Conservation (phyloP, 2,113 vertebrate species). For the Rhabdomys dilectus region DNA sequence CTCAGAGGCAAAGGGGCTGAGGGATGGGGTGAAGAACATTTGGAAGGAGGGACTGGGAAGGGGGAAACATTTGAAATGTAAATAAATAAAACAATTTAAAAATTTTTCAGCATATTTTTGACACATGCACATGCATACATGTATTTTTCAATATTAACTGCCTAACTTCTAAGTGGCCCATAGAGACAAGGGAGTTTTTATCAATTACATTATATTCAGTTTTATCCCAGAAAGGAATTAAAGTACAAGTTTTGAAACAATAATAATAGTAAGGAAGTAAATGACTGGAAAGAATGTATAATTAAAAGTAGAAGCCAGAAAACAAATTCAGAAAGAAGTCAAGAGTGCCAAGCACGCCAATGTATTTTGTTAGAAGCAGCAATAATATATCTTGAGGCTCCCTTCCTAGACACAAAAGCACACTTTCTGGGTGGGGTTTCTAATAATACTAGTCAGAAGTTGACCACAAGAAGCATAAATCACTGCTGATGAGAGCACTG, state of each 20-base stretch:
- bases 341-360: not conserved
- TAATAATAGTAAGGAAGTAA: constrained; percentile 38
- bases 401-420: not conserved
- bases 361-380: not conserved
- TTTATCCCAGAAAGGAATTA: constrained; percentile 34
- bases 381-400: not conserved
- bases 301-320: constrained; percentile 67
- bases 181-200: constrained; percentile 40
- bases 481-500: not conserved
- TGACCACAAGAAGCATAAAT: not conserved
- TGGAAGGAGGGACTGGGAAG: too few relatives aligned
- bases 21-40: too few relatives aligned
- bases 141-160: not conserved
- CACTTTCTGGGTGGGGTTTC: not conserved
- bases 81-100: too few relatives aligned
- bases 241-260: not conserved
- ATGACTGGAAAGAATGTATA: constrained; percentile 29
- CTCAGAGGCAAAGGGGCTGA: too few relatives aligned
- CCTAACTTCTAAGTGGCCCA: not conserved
- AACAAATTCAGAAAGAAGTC: constrained; percentile 51
- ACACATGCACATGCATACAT: not conserved
- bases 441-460: not conserved
- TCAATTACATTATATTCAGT: constrained; percentile 9
- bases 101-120: constrained; percentile 20
- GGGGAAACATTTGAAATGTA: too few relatives aligned